Evolutionary conservation across 2,113 vertebrate species (phyloP), one percentile per base, ranked within the genome.

Genomic region (Corydoras maculifer): DNA sequence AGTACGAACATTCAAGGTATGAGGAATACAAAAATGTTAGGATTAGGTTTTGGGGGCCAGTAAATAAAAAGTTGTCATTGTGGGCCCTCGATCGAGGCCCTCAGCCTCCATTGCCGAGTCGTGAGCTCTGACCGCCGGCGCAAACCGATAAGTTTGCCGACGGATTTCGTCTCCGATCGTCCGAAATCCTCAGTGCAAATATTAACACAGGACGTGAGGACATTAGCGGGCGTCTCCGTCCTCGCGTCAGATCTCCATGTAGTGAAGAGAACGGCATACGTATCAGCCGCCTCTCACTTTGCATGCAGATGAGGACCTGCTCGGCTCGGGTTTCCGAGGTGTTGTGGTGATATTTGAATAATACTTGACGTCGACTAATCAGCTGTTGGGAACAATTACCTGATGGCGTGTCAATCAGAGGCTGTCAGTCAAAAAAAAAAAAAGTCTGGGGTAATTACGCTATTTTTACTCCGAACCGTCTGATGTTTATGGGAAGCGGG

Each of bases 341-440:
- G 85, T 84, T 79, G 77, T 77, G 76, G 77, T 72, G 75, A 78
- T 77, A 82, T 81, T 82, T 81, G 68, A 82, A 82, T 79, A 81
- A 81, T 84, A 83, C 81, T 82, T 85, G 86, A 85, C 87, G 82
- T 80, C 81, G 79, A 81, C 80, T 86, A 89, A 90, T 91, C 88
- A 91, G 83, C 84, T 81, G 80, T 85, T 79, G 82, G 70, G 79
- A 88, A 90, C 87, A 90, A 90, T 90, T 88, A 89, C 81, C 84
- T 87, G 89, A 88, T 91, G 86, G 84, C 88, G 82, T 87, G 90
- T 91, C 89, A 88, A 86, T 91, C 90, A 91, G 84, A 84, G 78
- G 81, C 82, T 86, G 86, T 84, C 78, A 86, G 85, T 89, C 87
- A 90, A 70, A 73, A 70, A 70, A 25, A 25, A 25, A 25, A 25